These are phyloP conservation scores for Melanchra persicariae DNA, from an alignment of 2,888 invertebrate genomes.

Conservation along the genomic window DNA sequence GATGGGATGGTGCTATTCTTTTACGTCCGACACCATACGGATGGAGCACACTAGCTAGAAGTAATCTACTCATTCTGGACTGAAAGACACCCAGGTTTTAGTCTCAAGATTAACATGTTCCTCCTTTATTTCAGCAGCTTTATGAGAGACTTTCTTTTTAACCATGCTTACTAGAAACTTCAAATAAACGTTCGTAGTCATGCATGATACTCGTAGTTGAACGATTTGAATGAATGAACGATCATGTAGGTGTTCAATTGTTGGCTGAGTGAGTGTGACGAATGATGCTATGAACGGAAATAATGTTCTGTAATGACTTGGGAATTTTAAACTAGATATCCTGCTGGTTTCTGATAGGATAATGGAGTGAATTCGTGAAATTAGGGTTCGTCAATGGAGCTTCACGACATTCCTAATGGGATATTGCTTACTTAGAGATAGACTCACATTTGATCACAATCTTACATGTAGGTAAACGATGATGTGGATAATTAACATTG, in stretches of 20 bases:
- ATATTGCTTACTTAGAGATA: too few relatives aligned
- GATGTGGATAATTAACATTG: too few relatives aligned
- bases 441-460: too few relatives aligned
- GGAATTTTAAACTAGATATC: conserved; percentile 55
- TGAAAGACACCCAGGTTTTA: background rate
- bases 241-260: conserved; percentile 63
- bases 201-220: conserved; percentile 15
- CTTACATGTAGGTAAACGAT: too few relatives aligned
- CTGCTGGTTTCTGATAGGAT: conserved; percentile 35
- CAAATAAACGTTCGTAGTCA: conserved; percentile 13
- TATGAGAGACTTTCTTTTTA: too few relatives aligned
- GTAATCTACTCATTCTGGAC: background rate
- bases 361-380: conserved; percentile 29
- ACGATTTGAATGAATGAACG: conserved; percentile 41
- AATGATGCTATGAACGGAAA: conserved; percentile 47
- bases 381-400: background rate
- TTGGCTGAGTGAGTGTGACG: conserved; percentile 51
- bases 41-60: background rate
- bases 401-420: background rate
- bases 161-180: background rate
- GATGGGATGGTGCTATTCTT: too few relatives aligned
- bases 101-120: background rate
- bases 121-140: background rate
- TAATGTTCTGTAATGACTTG: conserved; percentile 48
- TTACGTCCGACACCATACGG: too few relatives aligned